phyloP scores from a whole-genome alignment of 2,113 vertebrate species.

The Trachemys scripta region DNA sequence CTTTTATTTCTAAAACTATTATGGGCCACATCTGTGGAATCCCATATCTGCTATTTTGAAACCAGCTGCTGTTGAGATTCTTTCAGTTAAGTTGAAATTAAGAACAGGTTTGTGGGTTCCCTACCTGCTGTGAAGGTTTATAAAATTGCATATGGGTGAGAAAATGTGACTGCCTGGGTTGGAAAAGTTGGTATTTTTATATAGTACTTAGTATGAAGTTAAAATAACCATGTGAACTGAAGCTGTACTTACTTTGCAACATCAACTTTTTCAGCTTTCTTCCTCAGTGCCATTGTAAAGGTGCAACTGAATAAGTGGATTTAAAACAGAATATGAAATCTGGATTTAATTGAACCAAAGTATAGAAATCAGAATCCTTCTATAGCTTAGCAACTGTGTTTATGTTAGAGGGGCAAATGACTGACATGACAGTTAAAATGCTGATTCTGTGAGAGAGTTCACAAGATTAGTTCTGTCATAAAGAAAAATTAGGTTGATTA shows the following conservation, averaged over 20 bases:
- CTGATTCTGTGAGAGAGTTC: slow-evolving; percentile 32
- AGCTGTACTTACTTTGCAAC: background rate
- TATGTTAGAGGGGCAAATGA: slow-evolving; percentile 24
- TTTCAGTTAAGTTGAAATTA: slow-evolving; percentile 75
- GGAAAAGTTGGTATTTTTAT: background rate
- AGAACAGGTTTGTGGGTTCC: slow-evolving; percentile 77
- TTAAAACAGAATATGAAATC: background rate
- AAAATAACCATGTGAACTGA: background rate
- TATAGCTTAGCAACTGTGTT: slow-evolving; percentile 20
- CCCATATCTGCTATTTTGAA: slow-evolving; percentile 61
- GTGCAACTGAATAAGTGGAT: background rate
- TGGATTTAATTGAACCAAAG: slow-evolving; percentile 32
- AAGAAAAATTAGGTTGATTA: background rate
- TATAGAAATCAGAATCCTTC: slow-evolving; percentile 17
- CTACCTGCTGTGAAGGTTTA: slow-evolving; percentile 80
- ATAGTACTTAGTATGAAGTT: background rate
- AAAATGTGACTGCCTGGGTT: slow-evolving; percentile 46
- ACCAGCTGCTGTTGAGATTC: slow-evolving; percentile 77
- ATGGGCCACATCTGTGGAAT: slow-evolving; percentile 76
- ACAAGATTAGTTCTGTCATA: slow-evolving; percentile 21
- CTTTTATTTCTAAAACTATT: slow-evolving; percentile 62
- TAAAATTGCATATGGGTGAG: slow-evolving; percentile 69
- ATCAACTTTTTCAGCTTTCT: slow-evolving; percentile 31
- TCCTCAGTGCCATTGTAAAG: slow-evolving; percentile 19
- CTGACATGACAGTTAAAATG: slow-evolving; percentile 9